These are phyloP conservation scores for Hydropsyche tenuis DNA, from an alignment of 1,140 invertebrate genomes.

Conservation along the genomic window DNA sequence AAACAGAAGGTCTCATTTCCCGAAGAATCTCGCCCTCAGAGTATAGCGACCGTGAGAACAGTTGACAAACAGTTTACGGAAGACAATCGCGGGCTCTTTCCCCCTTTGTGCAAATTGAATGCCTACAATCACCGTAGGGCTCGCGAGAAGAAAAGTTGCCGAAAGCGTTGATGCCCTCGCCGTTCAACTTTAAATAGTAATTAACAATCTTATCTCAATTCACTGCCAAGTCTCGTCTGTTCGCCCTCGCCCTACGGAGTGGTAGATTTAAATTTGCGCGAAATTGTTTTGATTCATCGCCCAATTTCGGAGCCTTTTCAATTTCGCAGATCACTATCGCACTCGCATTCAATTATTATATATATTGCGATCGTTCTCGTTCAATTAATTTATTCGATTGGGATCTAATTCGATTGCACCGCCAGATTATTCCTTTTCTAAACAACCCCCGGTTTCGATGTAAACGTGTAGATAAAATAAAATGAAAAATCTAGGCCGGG, in stretches of 20 bases:
- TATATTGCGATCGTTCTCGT: too few species aligned
- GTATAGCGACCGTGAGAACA: background rate
- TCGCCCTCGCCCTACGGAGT: background rate
- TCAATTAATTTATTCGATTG: too few species aligned
- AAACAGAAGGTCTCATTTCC: conserved; percentile 22
- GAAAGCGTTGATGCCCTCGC: conserved; percentile 25
- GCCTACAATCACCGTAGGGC: conserved; percentile 25
- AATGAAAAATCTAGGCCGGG: too few species aligned
- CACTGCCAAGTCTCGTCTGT: background rate
- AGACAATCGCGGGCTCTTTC: conserved; percentile 30
- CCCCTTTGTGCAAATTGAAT: conserved; percentile 37
- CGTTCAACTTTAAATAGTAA: conserved; percentile 34
- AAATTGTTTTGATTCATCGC: conserved; percentile 15
- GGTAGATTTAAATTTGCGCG: background rate
- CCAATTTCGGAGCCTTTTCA: background rate
- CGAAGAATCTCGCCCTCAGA: too few species aligned
- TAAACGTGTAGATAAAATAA: too few species aligned
- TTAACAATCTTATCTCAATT: conserved; percentile 40
- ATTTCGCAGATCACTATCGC: background rate
- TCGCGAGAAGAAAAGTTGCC: conserved; percentile 25
- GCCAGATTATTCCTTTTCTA: too few species aligned
- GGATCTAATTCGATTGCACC: too few species aligned
- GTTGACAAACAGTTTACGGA: conserved; percentile 36
- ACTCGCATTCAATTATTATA: too few species aligned
- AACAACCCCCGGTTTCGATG: too few species aligned